Percentiles rank a stretch among this genome's conserved stretches.
Evolutionary conservation across 2,888 invertebrate genomes (phyloP).

Genomic region (Drosophila neonasuta): DNA sequence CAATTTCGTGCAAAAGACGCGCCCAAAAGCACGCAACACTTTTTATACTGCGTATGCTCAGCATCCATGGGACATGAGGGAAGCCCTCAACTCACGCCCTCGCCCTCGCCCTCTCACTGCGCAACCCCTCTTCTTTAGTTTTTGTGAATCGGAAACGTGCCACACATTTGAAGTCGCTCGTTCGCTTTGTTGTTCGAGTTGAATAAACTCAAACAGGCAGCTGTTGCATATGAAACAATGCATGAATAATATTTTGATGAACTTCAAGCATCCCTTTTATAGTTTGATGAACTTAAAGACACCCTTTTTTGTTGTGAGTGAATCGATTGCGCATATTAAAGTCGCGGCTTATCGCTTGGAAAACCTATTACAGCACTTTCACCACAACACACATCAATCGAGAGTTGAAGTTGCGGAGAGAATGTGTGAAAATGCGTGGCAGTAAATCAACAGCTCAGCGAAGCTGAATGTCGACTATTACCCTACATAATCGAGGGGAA

Average conservation of each 20-base stretch:
- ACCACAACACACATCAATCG: conserved; percentile 44
- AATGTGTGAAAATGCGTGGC: conserved; percentile 50
- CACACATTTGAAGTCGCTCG: conserved; percentile 38
- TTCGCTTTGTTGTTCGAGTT: conserved; percentile 53
- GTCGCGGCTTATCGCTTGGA: conserved; percentile 28
- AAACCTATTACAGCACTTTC: conserved; percentile 63
- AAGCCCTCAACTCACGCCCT: neutral
- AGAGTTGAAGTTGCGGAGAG: neutral
- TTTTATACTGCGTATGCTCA: conserved; percentile 45
- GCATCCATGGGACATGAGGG: conserved; percentile 45
- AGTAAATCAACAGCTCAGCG: conserved; percentile 47
- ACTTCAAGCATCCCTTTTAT: conserved; percentile 37
- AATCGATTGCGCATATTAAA: conserved; percentile 52
- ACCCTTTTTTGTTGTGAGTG: conserved; percentile 19
- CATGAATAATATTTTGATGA: conserved; percentile 40
- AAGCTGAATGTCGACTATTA: conserved; percentile 42
- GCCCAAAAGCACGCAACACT: conserved; percentile 75
- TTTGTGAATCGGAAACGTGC: conserved; percentile 48
- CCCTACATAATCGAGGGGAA: conserved; percentile 58
- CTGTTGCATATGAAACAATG: conserved; percentile 38
- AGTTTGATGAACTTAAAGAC: conserved; percentile 40
- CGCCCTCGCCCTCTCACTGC: neutral
- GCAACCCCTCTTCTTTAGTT: neutral
- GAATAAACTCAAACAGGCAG: conserved; percentile 63
- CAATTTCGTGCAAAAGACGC: conserved; percentile 51